Percentiles rank a stretch among this genome's conserved stretches.
phyloP scores from a whole-genome alignment of 1,140 invertebrate genomes.

The Zaprionus davidi region DNA sequence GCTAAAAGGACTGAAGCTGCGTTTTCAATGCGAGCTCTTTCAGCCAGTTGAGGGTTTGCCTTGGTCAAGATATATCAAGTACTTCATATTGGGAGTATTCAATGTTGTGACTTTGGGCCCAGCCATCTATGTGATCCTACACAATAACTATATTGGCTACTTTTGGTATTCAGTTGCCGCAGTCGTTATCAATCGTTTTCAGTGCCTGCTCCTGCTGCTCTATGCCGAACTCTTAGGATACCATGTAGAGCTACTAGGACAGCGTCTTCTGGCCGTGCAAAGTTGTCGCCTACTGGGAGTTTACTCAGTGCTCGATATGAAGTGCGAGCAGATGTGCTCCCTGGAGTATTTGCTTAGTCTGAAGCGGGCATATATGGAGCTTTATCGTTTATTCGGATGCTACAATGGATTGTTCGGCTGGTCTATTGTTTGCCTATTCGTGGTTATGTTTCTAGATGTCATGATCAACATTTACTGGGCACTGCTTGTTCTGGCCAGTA shows the following conservation, averaged over 20 bases:
- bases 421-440: conserved; percentile 60
- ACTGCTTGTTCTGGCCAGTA: conserved; percentile 44
- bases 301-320: conserved; percentile 40
- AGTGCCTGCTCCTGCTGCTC: conserved; percentile 62
- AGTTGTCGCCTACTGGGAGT: conserved; percentile 25
- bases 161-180: conserved; percentile 60
- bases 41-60: conserved; percentile 9
- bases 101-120: conserved; percentile 28
- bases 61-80: conserved; percentile 34
- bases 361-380: conserved; percentile 61
- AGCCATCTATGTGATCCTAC: conserved; percentile 10
- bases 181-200: conserved; percentile 45
- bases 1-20: conserved; percentile 31
- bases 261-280: conserved; percentile 42
- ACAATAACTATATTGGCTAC: conserved; percentile 32
- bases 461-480: conserved; percentile 68
- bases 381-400: conserved; percentile 44
- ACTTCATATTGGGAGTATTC: conserved; percentile 25
- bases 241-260: conserved; percentile 44
- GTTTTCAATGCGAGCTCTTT: conserved; percentile 48
- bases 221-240: conserved; percentile 54
- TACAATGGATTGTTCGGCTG: conserved; percentile 64
- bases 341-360: conserved; percentile 58
- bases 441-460: conserved; percentile 66
- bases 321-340: conserved; percentile 55